Evolutionary conservation across 2,113 vertebrate genomes (phyloP), one percentile per base, ranked within the genome.

Genomic region (Tonatia bakeri): DNA sequence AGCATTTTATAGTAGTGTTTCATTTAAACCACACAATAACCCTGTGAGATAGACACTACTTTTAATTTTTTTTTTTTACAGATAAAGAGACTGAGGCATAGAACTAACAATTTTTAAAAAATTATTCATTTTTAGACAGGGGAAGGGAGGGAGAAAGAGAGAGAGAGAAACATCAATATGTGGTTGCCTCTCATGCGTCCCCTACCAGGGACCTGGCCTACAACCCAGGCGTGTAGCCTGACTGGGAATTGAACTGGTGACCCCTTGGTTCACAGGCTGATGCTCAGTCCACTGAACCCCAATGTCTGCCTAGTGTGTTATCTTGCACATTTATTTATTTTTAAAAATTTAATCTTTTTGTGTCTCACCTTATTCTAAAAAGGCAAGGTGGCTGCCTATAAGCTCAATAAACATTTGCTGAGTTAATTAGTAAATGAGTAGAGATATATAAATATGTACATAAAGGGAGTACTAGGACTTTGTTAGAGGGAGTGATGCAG

Each of bases 61-160:
- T 93, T 79, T 91, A 59, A 45, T 75, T 40, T 91, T 90, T 96
- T 96, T 84, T 94, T 91, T 97, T 96, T 87, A 45, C 6, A 59
- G 20, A 36, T 69, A 84, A 61, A 81, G 59, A 84, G 91, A 88
- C 36, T 38, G n/a, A 87, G n/a, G 26, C 87, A 73, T 76, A 80
- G n/a, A 95, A 22, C 72, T 96, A 96, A 81, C 31, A 59, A 1
- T 96, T 94, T 52, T 52, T 56, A 7, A 8, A 22, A 56, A 56
- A 52, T 59, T 59, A 59, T 59, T 59, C 20, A 59, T 59, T 24
- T 59, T 59, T 59, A 24, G 56, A 59, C 54, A 56, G 54, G 22
- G 54, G 54, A 54, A 54, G 6, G 52, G 19, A 54, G 52, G 52
- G 54, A 56, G 56, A 10, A 59, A 59, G 54, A 56, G 7, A 56